These are phyloP conservation scores for Hyles vespertilio DNA, from an alignment of 1,140 invertebrate genomes.

Conservation along the genomic window DNA sequence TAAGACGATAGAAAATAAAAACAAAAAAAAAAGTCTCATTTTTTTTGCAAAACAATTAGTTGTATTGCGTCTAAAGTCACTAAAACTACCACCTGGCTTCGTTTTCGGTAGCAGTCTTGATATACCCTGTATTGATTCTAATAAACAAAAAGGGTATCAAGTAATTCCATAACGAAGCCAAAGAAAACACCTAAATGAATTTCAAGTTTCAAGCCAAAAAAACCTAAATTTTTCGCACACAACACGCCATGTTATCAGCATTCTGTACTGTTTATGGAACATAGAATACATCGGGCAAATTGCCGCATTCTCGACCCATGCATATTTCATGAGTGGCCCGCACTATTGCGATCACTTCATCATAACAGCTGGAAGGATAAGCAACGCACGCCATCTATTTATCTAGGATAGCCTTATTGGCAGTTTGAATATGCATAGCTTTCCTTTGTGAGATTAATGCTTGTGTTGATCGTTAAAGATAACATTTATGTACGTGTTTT, in stretches of 20 bases:
- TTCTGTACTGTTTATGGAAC: constrained; percentile 42
- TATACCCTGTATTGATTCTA: too few relatives aligned
- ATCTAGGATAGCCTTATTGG: constrained; percentile 34
- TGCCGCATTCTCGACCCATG: constrained; percentile 50
- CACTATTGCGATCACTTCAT: constrained; percentile 47
- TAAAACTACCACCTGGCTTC: too few relatives aligned
- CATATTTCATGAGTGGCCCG: constrained; percentile 58
- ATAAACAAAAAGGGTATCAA: too few relatives aligned
- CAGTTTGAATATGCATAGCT: constrained; percentile 26
- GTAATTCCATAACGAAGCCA: too few relatives aligned
- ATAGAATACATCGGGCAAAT: constrained; percentile 54
- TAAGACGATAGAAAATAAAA: too few relatives aligned
- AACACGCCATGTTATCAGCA: constrained; percentile 22
- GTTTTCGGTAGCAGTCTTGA: too few relatives aligned
- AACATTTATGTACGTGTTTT: background rate
- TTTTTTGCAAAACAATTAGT: too few relatives aligned
- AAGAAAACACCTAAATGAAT: too few relatives aligned
- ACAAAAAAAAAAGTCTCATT: too few relatives aligned
- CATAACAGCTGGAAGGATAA: constrained; percentile 37
- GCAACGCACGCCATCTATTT: constrained; percentile 41
- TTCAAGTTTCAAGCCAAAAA: too few relatives aligned
- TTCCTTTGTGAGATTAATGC: constrained; percentile 1
- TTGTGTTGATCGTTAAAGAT: background rate
- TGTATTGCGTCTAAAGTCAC: too few relatives aligned
- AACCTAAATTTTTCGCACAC: too few relatives aligned